phyloP scores from a whole-genome alignment of 1,140 invertebrate species.

The Arion vulgaris region DNA sequence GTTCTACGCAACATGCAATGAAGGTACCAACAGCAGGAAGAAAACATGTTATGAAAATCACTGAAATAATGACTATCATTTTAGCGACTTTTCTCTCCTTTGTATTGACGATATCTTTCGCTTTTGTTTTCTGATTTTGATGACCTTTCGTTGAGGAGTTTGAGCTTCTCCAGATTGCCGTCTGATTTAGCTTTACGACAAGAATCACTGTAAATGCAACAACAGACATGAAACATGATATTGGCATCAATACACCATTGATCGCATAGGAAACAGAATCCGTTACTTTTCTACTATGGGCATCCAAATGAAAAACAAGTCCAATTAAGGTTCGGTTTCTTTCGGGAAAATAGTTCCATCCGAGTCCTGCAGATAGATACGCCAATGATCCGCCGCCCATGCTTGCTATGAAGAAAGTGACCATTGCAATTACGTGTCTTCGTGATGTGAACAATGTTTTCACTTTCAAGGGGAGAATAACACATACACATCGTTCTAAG shows the following conservation, averaged over 20 bases:
- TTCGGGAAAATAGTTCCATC: background rate
- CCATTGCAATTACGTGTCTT: background rate
- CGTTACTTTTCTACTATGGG: background rate
- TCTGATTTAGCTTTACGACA: background rate
- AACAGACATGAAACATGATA: constrained; percentile 3
- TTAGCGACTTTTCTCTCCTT: constrained; percentile 12
- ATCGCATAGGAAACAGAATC: background rate
- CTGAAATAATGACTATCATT: background rate
- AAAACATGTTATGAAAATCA: background rate
- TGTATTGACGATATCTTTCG: background rate
- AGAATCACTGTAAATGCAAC: background rate
- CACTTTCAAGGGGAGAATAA: constrained; percentile 10
- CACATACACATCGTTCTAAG: constrained; percentile 26
- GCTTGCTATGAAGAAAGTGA: background rate
- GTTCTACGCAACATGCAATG: background rate
- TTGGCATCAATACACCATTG: background rate
- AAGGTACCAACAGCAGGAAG: background rate
- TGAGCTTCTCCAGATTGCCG: background rate
- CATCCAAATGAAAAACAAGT: background rate
- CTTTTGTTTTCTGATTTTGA: background rate
- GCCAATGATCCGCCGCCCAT: background rate
- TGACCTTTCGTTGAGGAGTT: background rate
- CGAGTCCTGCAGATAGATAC: background rate
- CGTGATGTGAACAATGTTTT: background rate
- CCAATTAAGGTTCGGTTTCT: constrained; percentile 1